Evolutionary conservation across 2,113 vertebrate species (phyloP), one percentile per base, ranked within the genome.

Genomic region (Origma solitaria): DNA sequence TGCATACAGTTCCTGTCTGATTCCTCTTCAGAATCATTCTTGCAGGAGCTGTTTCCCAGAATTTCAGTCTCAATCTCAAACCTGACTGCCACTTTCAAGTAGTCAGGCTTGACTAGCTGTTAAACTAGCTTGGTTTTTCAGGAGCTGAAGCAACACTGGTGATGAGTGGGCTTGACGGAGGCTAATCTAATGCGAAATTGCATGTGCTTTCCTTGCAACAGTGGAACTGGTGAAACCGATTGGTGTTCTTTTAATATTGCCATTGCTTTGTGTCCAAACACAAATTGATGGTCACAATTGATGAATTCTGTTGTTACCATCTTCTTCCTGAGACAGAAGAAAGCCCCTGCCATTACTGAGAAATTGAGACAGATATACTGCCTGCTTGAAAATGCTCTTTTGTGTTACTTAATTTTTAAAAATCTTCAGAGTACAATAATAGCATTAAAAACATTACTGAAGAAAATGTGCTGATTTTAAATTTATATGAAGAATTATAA

Each of bases 261-360:
- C 21, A 0, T 33, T 51, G 19, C 27, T 77, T 80, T 64, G 37
- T 44, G 58, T 37, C 16, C 9, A 15, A 13, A 31, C 53, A 54
- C 33, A 45, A 66, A 40, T 1, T 30, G n/a, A 30, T 19, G 37
- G 45, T 61, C 6, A 2, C 37, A 47, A 11, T 2, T 1, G 1
- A 65, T 51, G 50, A 31, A 33, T 27, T 73, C 17, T 24, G 35
- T 19, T 57, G 13, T 23, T 72, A 20, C 30, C 38, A 15, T 68
- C 24, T 73, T 73, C 44, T 78, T 90, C 49, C 58, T 40, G 64
- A 61, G 49, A 21, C 38, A 35, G 60, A 72, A 54, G 35, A 40
- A 20, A 47, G 38, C 17, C 22, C 37, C 28, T 73, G 60, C 45
- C 27, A 4, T 58, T 81, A 33, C 37, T 82, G 21, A 65, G 28